phyloP scores from a whole-genome alignment of 2,113 vertebrate species.

The Solea solea region DNA sequence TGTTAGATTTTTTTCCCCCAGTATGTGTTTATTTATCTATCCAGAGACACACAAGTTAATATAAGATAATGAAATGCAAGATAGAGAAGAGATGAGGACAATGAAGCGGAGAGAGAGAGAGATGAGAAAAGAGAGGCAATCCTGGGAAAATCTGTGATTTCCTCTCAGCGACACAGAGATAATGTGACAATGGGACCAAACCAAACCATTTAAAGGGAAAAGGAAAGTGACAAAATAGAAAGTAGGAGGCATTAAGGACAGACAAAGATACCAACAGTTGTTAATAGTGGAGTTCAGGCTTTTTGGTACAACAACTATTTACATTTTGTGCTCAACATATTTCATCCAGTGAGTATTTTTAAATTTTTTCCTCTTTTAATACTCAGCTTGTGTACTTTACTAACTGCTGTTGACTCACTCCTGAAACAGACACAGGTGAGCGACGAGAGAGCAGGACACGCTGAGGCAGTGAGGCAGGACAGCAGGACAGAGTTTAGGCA shows the following conservation, averaged over 20 bases:
- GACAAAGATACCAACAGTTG: slow-evolving; percentile 42
- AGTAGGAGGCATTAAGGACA: slow-evolving; percentile 49
- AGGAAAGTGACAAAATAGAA: slow-evolving; percentile 41
- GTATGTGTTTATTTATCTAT: slow-evolving; percentile 13
- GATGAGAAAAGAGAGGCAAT: slow-evolving; percentile 8
- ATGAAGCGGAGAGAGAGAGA: slow-evolving; percentile 9
- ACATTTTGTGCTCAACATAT: slow-evolving; percentile 11
- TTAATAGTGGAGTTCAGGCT: slow-evolving; percentile 24
- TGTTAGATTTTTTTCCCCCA: not conserved
- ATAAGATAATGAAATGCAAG: not conserved
- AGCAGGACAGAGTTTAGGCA: slow-evolving; percentile 22
- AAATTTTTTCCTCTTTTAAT: slow-evolving; percentile 25
- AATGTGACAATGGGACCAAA: slow-evolving; percentile 51
- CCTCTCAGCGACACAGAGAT: slow-evolving; percentile 52
- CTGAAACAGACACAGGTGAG: slow-evolving; percentile 16
- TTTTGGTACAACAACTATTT: slow-evolving; percentile 20
- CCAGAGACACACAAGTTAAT: not conserved
- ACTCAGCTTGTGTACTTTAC: slow-evolving; percentile 28
- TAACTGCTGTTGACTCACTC: slow-evolving; percentile 14
- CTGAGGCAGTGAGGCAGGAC: not conserved
- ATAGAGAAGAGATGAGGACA: slow-evolving; percentile 17
- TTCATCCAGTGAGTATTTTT: not conserved
- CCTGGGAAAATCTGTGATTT: slow-evolving; percentile 34
- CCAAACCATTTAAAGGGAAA: slow-evolving; percentile 30
- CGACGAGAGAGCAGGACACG: slow-evolving; percentile 7